Evolutionary conservation across 2,113 vertebrate species (phyloP), one percentile per base, ranked within the genome.

Genomic region (Platysternon megacephalum): DNA sequence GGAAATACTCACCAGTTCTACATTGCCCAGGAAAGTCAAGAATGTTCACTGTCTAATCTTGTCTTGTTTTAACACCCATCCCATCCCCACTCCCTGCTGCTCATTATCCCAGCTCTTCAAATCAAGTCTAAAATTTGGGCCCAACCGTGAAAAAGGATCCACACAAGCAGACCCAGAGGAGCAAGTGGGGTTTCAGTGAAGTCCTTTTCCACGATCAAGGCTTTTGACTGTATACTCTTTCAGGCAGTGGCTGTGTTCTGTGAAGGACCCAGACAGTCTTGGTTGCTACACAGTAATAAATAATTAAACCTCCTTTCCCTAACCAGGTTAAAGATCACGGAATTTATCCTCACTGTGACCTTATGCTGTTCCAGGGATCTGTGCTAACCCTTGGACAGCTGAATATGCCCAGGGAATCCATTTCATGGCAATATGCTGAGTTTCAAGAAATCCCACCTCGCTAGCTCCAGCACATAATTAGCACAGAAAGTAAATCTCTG

Each of bases 311-410:
- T 95, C 96, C 92, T 9, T 49, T 46, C 79, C 83, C 79, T 55
- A 61, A 39, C 68, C 87, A 89, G 85, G 79, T 87, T 91, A 52
- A 79, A 85, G 79, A 88, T 95, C 89, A 53, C 85, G 88, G 92
- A 89, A 89, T 96, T 97, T 96, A 95, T 91, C 96, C 94, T 79
- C 88, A 85, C 94, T 83, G 19, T 65, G 95, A 93, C 96, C 96
- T 97, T 95, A 95, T 91, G 93, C 80, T 94, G 83, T 88, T 91
- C 5, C 93, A 95, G 46, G 83, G 95, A 97, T 95, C 89, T 92
- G 92, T 92, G 90, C 96, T 97, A 97, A 92, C 92, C 95, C 87
- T 44, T 58, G 95, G 94, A 95, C 84, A 83, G 86, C 93, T 95
- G 80, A 94, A 86, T 81, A 82, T 85, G 92, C 95, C 96, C 95